Percentiles rank a stretch among this genome's conserved stretches.
Conservation (phyloP, 1,140 invertebrate species). For the Notospermus geniculatus region DNA sequence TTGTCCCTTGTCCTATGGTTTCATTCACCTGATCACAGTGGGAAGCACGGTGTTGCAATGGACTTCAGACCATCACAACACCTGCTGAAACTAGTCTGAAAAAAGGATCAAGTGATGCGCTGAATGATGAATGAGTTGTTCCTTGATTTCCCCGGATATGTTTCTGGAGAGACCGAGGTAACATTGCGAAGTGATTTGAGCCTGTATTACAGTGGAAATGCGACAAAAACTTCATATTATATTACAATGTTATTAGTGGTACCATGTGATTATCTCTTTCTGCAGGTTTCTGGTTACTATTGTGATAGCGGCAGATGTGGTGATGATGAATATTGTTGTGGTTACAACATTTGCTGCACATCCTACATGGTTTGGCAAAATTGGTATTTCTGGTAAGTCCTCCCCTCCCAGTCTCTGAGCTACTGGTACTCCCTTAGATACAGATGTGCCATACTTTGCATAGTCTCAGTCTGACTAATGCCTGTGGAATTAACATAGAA, state of each 20-base stretch:
- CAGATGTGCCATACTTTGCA: not conserved
- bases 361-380: slow-evolving; percentile 52
- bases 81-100: too few relatives aligned
- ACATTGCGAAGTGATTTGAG: too few relatives aligned
- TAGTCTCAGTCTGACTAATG: too few relatives aligned
- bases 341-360: slow-evolving; percentile 47
- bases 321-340: slow-evolving; percentile 52
- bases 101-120: too few relatives aligned
- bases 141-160: too few relatives aligned
- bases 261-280: not conserved
- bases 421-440: not conserved
- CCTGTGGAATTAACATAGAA: too few relatives aligned
- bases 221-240: not conserved
- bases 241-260: not conserved
- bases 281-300: slow-evolving; percentile 6
- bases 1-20: too few relatives aligned
- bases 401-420: not conserved
- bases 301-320: slow-evolving; percentile 33
- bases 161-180: too few relatives aligned
- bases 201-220: not conserved
- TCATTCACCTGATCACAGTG: too few relatives aligned
- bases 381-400: slow-evolving; percentile 52
- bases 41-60: too few relatives aligned
- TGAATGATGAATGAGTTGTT: too few relatives aligned
- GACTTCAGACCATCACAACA: too few relatives aligned